Conservation (phyloP, 2,888 invertebrate genomes). For the Asteroscopus sphinx region DNA sequence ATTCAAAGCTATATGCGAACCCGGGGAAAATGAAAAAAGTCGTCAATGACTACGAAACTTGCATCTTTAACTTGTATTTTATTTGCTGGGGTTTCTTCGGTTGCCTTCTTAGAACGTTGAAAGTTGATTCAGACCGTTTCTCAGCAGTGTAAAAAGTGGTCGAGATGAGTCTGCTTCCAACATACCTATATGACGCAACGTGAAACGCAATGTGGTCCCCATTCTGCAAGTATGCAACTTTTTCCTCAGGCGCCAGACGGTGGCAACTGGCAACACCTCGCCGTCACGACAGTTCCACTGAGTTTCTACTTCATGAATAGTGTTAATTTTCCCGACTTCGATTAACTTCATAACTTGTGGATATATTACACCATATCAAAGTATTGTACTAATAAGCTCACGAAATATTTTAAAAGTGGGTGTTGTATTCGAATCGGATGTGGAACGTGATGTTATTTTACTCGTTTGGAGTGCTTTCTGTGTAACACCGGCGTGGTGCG, state of each 20-base stretch:
- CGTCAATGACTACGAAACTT: constrained; percentile 21
- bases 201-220: constrained; percentile 79
- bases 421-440: constrained; percentile 56
- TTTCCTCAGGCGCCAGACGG: constrained; percentile 78
- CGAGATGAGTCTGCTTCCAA: constrained; percentile 65
- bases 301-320: constrained; percentile 82
- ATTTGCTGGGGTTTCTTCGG: constrained; percentile 37
- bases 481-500: constrained; percentile 61
- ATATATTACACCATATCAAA: constrained; percentile 23
- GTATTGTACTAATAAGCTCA: constrained; percentile 40
- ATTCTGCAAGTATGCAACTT: constrained; percentile 73
- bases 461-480: constrained; percentile 67
- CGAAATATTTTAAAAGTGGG: constrained; percentile 46
- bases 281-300: constrained; percentile 58
- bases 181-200: constrained; percentile 72
- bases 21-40: constrained; percentile 14
- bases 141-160: constrained; percentile 69
- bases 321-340: constrained; percentile 63
- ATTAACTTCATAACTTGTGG: constrained; percentile 47
- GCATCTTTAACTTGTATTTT: constrained; percentile 14
- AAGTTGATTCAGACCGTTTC: constrained; percentile 70
- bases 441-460: constrained; percentile 68
- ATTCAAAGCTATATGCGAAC: constrained; percentile 4
- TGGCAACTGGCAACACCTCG: constrained; percentile 60
- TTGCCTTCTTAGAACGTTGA: constrained; percentile 60